These are phyloP conservation scores for Myripristis murdjan DNA, from an alignment of 2,797 vertebrate genomes.

Conservation along the genomic window DNA sequence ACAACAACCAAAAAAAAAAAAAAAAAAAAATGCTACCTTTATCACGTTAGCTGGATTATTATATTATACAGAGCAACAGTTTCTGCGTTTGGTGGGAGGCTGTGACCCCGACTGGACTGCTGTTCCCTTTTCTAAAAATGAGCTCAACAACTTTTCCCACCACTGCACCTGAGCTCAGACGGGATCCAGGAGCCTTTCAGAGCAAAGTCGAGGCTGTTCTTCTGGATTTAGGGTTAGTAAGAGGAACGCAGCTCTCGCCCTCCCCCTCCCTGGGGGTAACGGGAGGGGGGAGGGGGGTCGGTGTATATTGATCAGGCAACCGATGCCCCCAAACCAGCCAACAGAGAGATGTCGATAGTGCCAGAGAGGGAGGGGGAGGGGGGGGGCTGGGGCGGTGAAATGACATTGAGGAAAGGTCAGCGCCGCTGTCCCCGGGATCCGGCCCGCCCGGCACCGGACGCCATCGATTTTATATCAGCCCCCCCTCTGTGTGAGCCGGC, in stretches of 20 bases:
- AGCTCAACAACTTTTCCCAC: too few species aligned
- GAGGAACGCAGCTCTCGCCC: neutral
- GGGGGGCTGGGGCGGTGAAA: conserved; percentile 4
- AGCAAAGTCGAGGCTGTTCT: too few species aligned
- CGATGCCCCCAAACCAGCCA: conserved; percentile 42
- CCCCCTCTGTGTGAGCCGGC: neutral
- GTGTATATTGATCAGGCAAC: conserved; percentile 57
- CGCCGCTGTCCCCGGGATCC: conserved; percentile 24
- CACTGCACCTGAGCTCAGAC: too few species aligned
- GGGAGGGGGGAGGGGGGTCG: conserved; percentile 12
- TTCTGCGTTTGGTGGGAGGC: too few species aligned
- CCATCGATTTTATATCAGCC: conserved; percentile 35
- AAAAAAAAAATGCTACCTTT: too few species aligned
- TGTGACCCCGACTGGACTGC: too few species aligned
- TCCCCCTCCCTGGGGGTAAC: neutral
- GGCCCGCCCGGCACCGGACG: conserved; percentile 12
- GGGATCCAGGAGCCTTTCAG: too few species aligned
- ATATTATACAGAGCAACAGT: too few species aligned
- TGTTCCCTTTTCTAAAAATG: too few species aligned
- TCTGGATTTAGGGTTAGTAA: too few species aligned
- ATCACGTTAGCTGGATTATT: too few species aligned
- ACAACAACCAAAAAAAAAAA: too few species aligned
- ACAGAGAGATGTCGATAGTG: conserved; percentile 44
- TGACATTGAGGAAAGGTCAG: conserved; percentile 73
- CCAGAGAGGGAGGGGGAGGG: conserved; percentile 17